phyloP scores from a whole-genome alignment of 2,888 invertebrate species.

The Lasioglossum villosulum region DNA sequence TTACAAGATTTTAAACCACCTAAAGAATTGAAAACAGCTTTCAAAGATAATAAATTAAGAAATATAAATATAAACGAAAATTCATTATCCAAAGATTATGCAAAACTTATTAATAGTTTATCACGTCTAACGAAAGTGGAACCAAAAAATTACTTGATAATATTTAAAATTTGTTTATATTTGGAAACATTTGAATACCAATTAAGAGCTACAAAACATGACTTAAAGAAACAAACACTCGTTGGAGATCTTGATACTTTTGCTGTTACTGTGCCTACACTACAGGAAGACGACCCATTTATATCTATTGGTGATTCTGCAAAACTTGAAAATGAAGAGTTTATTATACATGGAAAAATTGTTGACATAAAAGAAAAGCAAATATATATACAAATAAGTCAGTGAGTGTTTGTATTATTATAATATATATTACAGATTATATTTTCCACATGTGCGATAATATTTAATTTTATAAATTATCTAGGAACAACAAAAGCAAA shows the following conservation, averaged over 20 bases:
- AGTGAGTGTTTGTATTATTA: constrained; percentile 9
- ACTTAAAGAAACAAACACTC: constrained; percentile 50
- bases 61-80: constrained; percentile 44
- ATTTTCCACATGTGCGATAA: background rate
- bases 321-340: background rate
- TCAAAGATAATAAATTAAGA: background rate
- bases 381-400: background rate
- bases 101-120: constrained; percentile 56
- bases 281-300: constrained; percentile 58
- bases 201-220: constrained; percentile 41
- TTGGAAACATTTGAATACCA: constrained; percentile 65
- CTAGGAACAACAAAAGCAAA: background rate
- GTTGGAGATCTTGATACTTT: constrained; percentile 14
- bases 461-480: constrained; percentile 33
- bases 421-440: background rate
- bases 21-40: background rate
- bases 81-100: constrained; percentile 47
- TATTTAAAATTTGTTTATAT: constrained; percentile 73
- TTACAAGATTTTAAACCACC: constrained; percentile 15
- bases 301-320: constrained; percentile 13
- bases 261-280: constrained; percentile 60
- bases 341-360: background rate
- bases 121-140: constrained; percentile 48
- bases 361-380: background rate
- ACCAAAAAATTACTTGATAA: constrained; percentile 61